Percentiles rank a stretch among this genome's conserved stretches.
These are phyloP conservation scores for Hippolais icterina DNA, from an alignment of 2,113 vertebrate genomes.

Conservation along the genomic window DNA sequence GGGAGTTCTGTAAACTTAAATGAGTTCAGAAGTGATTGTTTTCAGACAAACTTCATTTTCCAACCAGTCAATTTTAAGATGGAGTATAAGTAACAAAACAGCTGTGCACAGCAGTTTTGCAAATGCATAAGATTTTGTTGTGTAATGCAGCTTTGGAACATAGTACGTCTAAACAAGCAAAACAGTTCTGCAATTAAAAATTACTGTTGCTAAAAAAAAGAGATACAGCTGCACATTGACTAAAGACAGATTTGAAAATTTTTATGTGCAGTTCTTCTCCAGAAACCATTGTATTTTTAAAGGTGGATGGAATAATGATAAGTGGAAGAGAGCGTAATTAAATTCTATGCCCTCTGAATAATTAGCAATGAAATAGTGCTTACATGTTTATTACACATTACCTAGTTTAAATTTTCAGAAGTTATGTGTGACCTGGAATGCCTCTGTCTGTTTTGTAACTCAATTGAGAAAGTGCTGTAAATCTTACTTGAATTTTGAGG, in stretches of 20 bases:
- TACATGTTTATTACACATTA: background rate
- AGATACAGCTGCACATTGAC: background rate
- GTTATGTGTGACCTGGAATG: background rate
- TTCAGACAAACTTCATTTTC: constrained; percentile 65
- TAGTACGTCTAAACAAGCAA: background rate
- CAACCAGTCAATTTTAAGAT: constrained; percentile 41
- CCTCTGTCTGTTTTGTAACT: background rate
- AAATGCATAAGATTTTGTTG: constrained; percentile 28
- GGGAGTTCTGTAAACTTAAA: background rate
- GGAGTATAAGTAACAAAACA: constrained; percentile 26
- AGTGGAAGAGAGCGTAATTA: background rate
- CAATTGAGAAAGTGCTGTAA: background rate
- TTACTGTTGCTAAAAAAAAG: background rate
- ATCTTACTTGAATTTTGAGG: background rate
- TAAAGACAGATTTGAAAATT: background rate
- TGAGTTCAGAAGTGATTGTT: constrained; percentile 37
- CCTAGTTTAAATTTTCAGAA: background rate
- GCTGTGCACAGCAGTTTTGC: constrained; percentile 26
- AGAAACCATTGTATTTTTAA: background rate
- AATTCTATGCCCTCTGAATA: background rate
- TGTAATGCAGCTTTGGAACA: constrained; percentile 23
- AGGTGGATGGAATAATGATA: background rate
- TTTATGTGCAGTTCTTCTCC: background rate
- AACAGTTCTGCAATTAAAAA: constrained; percentile 42
- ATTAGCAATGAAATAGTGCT: background rate